Base-by-base conservation (phyloP, 2,888 invertebrate genomes). In the Abscondita cerata region DNA sequence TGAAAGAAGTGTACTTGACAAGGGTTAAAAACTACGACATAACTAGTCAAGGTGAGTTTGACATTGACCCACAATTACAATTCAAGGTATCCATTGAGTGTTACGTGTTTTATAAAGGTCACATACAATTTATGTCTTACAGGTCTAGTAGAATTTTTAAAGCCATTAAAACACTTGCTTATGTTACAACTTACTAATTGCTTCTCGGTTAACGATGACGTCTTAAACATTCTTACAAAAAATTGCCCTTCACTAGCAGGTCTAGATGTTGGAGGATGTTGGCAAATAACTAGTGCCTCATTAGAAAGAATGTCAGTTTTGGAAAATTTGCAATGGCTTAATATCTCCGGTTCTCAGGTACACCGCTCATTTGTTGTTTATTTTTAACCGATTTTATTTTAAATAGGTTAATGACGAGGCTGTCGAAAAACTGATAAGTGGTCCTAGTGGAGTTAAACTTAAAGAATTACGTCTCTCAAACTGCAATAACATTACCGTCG, bases 181-280 rank as follows among this genome's bases (percentile, higher is more conserved):
- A 54, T 68, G 13, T 63, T 81, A 25, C 68, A 72, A 56, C 60
- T 79, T 12, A 65, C 69, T 15, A 68, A 75, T 54, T 79, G 78
- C 64, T 60, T 61, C 59, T 72, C 80, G 54, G 82, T 88, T 15
- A 83, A 81, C 0, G 84, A 88, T 69, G 75, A 80, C 1, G 82
- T 86, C 16, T 59, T 88, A 61, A 81, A 81, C 67, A 80, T 78
- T 47, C 72, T 89, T 4, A 82, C 83, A 0, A 79, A 80, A 62
- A 75, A 79, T 12, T 86, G 86, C 66, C 70, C 75, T 4, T 79
- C 83, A 41, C 67, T 87, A 34, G 76, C 79, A 65, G 75, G 76
- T 0, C 72, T 86, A 47, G 82, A 85, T 72, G 69, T 86, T 18
- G 81, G 82, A 19, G 79, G 83, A 19, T 79, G 77, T 65, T 52